Evolutionary conservation across 2,113 vertebrate species (phyloP).

Genomic region (Onychostruthus taczanowskii): DNA sequence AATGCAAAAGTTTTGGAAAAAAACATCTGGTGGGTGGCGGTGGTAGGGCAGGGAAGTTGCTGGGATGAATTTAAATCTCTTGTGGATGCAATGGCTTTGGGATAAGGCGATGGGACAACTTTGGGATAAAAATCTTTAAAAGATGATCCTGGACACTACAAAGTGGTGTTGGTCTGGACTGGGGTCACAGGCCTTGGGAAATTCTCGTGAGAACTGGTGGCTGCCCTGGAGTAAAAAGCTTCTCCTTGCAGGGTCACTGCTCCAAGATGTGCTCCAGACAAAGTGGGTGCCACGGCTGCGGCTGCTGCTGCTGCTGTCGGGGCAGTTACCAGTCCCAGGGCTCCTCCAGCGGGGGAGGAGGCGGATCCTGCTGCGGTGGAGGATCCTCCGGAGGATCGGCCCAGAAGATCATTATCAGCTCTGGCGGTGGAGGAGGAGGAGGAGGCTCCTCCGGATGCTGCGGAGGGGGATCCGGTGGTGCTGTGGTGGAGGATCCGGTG

Average conservation of each 20-base stretch:
- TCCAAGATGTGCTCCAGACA: slow-evolving; percentile 41
- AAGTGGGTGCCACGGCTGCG: background rate
- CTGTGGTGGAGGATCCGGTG: accelerated
- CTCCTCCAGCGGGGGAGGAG: background rate
- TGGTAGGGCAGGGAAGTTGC: background rate
- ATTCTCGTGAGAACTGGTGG: accelerated
- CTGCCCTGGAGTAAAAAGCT: background rate
- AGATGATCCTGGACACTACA: accelerated
- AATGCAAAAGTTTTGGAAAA: background rate
- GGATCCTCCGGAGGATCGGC: background rate
- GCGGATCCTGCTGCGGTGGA: background rate
- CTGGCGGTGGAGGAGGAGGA: background rate
- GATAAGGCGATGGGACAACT: background rate
- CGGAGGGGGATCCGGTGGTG: accelerated
- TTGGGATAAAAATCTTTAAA: background rate
- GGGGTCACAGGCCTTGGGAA: accelerated
- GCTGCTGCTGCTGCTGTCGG: background rate
- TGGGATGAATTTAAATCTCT: too few relatives aligned
- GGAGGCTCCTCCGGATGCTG: background rate
- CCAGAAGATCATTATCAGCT: background rate
- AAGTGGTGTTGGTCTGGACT: accelerated
- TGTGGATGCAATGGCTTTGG: background rate
- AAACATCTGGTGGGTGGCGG: background rate
- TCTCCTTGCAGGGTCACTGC: background rate
- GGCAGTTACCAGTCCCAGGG: background rate